Base-by-base conservation (phyloP, 2,888 invertebrate species). In the Pseudanteris insignis region DNA sequence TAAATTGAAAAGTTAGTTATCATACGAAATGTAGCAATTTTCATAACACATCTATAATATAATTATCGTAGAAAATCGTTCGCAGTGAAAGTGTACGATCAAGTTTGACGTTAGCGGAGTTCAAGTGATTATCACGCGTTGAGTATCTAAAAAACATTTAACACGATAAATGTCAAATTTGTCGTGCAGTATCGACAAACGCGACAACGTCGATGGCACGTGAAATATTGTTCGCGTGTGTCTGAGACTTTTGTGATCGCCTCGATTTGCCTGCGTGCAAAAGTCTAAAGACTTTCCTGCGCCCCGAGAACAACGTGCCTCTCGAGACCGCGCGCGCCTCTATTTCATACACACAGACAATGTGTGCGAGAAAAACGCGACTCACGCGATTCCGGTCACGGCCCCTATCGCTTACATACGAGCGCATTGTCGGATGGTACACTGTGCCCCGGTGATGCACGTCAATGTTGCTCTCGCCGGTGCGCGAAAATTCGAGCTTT, bases 321-420 rank as follows among this genome's bases (percentile, higher is more conserved):
- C 44, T 25, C 12, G 25, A 50, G 26, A 28, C 36, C 34, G 29
- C 25, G 50, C 40, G 50, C 24, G 37, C 28, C 13, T 41, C 6
- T 18, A 18, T 18, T 41, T 32, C 44, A 15, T 24, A 30, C 44
- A 47, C 54, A 54, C 41, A 47, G 53, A 38, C 51, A 40, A 46
- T 29, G 26, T 6, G 36, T n/a, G 8, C 10, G 47, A 47, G 47
- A 34, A 60, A 53, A 53, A 53, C 30, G n/a, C 30, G 44, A 30
- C 38, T 63, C 61, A 64, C 41, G 62, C 57, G 63, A 58, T 48
- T 38, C 51, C 43, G 62, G 66, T 61, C 67, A 67, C 70, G 68
- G 67, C 69, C 69, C 70, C 43, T 46, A 41, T 51, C 40, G 33
- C 36, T 40, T 25, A 11, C 30, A 34, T 30, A 21, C 46, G 30